phyloP scores from a whole-genome alignment of 2,888 invertebrate species.

The Venusia cambrica region DNA sequence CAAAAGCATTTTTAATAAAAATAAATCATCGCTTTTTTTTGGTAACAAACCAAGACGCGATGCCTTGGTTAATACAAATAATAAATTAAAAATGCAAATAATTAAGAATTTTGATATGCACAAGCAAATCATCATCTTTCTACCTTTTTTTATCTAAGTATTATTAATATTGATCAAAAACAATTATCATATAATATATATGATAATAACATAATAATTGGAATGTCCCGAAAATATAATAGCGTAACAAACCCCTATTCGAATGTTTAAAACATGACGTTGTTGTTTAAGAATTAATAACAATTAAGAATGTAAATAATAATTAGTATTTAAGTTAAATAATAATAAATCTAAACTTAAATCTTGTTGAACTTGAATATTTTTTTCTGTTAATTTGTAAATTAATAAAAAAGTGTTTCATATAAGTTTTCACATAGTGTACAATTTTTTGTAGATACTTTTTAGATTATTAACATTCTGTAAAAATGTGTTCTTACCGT shows the following conservation, averaged over 20 bases:
- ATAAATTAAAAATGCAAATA: no score
- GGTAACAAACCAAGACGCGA: no score
- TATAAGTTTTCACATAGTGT: slow-evolving; percentile 80
- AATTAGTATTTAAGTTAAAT: slow-evolving; percentile 59
- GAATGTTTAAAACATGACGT: slow-evolving; percentile 63
- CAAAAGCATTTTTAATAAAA: slow-evolving; percentile 1
- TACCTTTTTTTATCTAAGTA: no score
- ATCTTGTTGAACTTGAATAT: slow-evolving; percentile 77
- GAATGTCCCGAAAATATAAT: slow-evolving; percentile 11
- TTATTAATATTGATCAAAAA: no score
- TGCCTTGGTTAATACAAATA: no score
- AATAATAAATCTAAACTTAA: slow-evolving; percentile 70
- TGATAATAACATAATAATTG: no score
- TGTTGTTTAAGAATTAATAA: slow-evolving; percentile 44
- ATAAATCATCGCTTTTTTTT: no score
- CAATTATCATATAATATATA: no score
- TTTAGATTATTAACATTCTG: slow-evolving; percentile 80
- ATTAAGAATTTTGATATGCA: no score
- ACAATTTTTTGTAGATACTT: slow-evolving; percentile 79
- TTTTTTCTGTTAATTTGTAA: slow-evolving; percentile 75
- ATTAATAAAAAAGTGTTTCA: slow-evolving; percentile 63
- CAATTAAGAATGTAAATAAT: slow-evolving; percentile 65
- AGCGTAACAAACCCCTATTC: slow-evolving; percentile 23
- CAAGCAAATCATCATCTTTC: no score
- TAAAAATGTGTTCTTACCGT: slow-evolving; percentile 82